A percentile compares a stretch with the other conserved stretches of the same genome.
Evolutionary conservation across 1,140 invertebrate genomes (phyloP).

Genomic region (Chrysomallon squamiferum): DNA sequence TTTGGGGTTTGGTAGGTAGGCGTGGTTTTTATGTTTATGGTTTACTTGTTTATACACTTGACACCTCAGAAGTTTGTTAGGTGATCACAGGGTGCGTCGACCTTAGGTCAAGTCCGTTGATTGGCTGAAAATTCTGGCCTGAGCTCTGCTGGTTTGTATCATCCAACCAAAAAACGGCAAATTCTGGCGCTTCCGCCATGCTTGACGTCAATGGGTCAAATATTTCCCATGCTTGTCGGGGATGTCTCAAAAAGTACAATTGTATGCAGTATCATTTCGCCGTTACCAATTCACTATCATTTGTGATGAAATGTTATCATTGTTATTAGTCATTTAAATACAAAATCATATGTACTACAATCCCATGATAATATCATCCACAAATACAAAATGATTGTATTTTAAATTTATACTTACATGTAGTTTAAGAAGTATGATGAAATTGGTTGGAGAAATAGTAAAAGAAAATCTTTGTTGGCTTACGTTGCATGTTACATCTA

Average conservation of each 20-base stretch:
- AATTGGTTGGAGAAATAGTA: no score
- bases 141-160: conserved; percentile 7
- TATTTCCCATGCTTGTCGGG: conserved; percentile 7
- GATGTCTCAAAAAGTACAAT: not conserved
- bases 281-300: no score
- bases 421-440: no score
- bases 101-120: conserved; percentile 1
- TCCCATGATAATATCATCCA: no score
- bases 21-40: not conserved
- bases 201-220: conserved; percentile 8
- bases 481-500: no score
- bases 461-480: no score
- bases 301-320: no score
- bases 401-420: no score
- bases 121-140: conserved; percentile 18
- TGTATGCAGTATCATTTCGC: not conserved
- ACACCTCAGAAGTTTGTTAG: conserved; percentile 6
- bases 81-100: not conserved
- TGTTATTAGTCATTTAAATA: no score
- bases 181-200: not conserved
- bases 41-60: conserved; percentile 3
- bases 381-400: no score
- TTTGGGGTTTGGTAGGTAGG: not conserved
- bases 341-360: no score
- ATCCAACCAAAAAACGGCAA: conserved; percentile 11